Percentiles rank a stretch among this genome's conserved stretches.
Evolutionary conservation across 1,140 invertebrate genomes (phyloP).

Genomic region (Drosophila quadrilineata): DNA sequence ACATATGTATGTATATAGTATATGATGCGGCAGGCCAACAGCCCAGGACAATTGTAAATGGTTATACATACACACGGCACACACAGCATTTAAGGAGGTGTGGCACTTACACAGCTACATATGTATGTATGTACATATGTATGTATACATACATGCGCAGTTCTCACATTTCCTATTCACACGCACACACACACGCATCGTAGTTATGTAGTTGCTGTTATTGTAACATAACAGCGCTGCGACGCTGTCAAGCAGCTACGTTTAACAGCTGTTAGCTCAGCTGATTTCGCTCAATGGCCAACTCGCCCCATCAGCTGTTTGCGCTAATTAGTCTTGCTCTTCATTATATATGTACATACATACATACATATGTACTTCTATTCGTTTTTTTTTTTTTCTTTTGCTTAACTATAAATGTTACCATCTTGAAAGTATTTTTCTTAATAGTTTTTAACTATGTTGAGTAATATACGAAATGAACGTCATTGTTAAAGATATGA

Average conservation of each 20-base stretch:
- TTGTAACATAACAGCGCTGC: slow-evolving; percentile 2
- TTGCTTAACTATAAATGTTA: background rate
- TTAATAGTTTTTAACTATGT: no score
- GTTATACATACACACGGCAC: slow-evolving; percentile 26
- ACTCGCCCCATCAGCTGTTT: slow-evolving; percentile 22
- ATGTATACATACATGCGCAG: slow-evolving; percentile 38
- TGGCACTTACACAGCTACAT: background rate
- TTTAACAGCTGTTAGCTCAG: slow-evolving; percentile 59
- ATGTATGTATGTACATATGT: no score
- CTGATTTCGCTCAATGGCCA: slow-evolving; percentile 19
- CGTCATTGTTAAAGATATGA: slow-evolving; percentile 19
- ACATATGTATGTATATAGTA: background rate
- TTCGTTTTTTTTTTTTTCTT: background rate
- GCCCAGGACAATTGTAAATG: slow-evolving; percentile 55
- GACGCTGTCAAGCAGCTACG: slow-evolving; percentile 23
- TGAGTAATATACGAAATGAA: background rate
- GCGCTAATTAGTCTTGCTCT: slow-evolving; percentile 20
- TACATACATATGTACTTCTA: background rate
- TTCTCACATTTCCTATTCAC: slow-evolving; percentile 26
- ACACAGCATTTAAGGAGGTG: slow-evolving; percentile 3
- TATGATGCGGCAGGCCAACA: slow-evolving; percentile 4
- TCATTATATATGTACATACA: no score
- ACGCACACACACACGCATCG: background rate
- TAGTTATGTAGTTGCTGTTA: background rate
- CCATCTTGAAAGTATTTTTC: no score